Percentiles rank a stretch among this genome's conserved stretches.
These are phyloP conservation scores for Parascotia fuliginaria DNA, from an alignment of 2,888 invertebrate species.

Conservation along the genomic window DNA sequence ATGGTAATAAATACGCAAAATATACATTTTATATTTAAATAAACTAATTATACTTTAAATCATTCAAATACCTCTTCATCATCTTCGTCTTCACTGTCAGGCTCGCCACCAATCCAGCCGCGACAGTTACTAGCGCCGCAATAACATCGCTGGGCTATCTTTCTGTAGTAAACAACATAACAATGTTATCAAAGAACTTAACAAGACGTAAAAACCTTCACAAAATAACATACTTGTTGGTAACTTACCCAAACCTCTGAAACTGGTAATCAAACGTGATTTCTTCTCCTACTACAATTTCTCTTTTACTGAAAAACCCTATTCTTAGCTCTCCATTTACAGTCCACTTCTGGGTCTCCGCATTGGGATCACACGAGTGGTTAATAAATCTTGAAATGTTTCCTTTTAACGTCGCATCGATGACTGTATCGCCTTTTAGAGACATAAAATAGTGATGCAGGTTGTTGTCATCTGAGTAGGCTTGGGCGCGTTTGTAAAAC, in stretches of 20 bases:
- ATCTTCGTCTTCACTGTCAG: constrained; percentile 86
- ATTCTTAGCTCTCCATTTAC: constrained; percentile 97
- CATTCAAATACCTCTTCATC: constrained; percentile 73
- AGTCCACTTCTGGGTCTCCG: constrained; percentile 99
- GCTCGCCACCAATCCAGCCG: constrained; percentile 97
- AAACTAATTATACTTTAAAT: too few species aligned
- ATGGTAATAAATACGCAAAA: too few species aligned
- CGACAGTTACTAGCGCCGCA: constrained; percentile 96
- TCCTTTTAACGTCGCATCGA: constrained; percentile 98
- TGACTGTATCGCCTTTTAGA: constrained; percentile 92
- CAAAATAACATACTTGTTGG: not conserved
- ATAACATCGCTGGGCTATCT: constrained; percentile 98
- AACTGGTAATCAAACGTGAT: constrained; percentile 99
- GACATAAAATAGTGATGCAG: constrained; percentile 99
- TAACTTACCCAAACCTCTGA: constrained; percentile 95
- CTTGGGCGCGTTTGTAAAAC: constrained; percentile 94
- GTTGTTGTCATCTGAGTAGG: constrained; percentile 95
- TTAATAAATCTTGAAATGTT: constrained; percentile 99
- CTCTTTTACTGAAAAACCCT: constrained; percentile 97
- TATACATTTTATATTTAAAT: too few species aligned
- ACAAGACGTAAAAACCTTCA: not conserved
- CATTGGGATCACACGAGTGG: constrained; percentile 99
- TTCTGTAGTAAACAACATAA: constrained; percentile 83
- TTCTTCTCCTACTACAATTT: constrained; percentile 95
- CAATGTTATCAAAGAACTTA: not conserved